Evolutionary conservation across 2,888 invertebrate genomes (phyloP).

Genomic region (Drosophila acutilabella): DNA sequence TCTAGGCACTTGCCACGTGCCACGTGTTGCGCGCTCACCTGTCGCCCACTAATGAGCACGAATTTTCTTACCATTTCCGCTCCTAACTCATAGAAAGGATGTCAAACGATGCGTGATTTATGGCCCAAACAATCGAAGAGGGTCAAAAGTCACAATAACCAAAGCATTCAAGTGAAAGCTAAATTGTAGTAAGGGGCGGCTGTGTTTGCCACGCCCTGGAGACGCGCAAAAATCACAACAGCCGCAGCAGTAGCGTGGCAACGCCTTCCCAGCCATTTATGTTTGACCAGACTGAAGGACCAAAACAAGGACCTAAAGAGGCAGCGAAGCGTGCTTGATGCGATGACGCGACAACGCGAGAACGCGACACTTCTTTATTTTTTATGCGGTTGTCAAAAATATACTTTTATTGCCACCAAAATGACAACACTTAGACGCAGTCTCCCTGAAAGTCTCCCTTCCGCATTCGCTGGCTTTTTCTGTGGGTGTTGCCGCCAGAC

Average conservation of each 20-base stretch:
- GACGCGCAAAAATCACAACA: constrained; percentile 69
- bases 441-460: constrained; percentile 2
- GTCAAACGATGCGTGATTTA: constrained; percentile 73
- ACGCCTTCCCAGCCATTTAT: constrained; percentile 58
- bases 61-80: constrained; percentile 9
- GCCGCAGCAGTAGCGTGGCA: constrained; percentile 58
- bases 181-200: neutral
- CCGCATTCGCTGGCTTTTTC: constrained; percentile 1
- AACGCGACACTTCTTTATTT: constrained; percentile 34
- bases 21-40: constrained; percentile 59
- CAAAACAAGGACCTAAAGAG: constrained; percentile 6
- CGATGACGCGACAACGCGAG: constrained; percentile 40
- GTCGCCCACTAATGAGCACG: constrained; percentile 61
- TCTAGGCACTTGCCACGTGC: constrained; percentile 62
- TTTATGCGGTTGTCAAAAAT: constrained; percentile 76
- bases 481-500: constrained; percentile 51
- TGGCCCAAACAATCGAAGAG: constrained; percentile 50
- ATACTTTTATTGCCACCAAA: constrained; percentile 80
- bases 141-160: constrained; percentile 56
- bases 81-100: constrained; percentile 11
- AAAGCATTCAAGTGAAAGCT: constrained; percentile 68
- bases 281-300: constrained; percentile 16
- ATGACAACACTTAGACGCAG: constrained; percentile 79
- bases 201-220: constrained; percentile 25
- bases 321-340: constrained; percentile 65